Evolutionary conservation across 2,888 invertebrate species (phyloP).

Genomic region (Pheosia gnoma): DNA sequence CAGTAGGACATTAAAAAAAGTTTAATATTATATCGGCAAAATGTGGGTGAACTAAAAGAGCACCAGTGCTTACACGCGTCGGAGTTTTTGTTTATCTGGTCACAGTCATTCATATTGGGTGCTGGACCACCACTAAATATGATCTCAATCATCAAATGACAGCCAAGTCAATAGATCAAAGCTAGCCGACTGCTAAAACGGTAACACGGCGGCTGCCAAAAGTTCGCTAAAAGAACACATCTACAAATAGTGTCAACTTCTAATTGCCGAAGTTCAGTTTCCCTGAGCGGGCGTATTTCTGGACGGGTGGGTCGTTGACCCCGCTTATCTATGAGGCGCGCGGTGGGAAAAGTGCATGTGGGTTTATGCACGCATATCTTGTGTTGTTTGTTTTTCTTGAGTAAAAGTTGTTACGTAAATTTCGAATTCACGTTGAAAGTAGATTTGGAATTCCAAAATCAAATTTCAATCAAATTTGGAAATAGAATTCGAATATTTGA

Average conservation of each 20-base stretch:
- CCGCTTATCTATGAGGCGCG: constrained; percentile 5
- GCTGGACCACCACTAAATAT: not conserved
- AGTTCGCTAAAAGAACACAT: constrained; percentile 57
- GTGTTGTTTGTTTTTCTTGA: not conserved
- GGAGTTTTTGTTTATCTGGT: too few species aligned
- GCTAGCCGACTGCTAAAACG: constrained; percentile 33
- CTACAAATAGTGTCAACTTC: constrained; percentile 54
- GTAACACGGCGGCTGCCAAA: constrained; percentile 57
- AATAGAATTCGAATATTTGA: too few species aligned
- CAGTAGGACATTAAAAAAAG: too few species aligned
- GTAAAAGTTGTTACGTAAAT: not conserved
- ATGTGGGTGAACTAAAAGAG: too few species aligned
- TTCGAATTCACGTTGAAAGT: not conserved
- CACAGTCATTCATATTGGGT: not conserved
- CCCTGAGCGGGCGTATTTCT: constrained; percentile 32
- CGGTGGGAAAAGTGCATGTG: not conserved
- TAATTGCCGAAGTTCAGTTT: constrained; percentile 45
- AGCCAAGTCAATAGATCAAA: constrained; percentile 30
- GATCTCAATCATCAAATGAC: not conserved
- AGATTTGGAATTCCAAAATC: too few species aligned
- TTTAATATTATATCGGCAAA: too few species aligned
- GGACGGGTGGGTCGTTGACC: constrained; percentile 48
- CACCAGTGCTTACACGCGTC: too few species aligned
- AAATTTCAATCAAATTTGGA: too few species aligned
- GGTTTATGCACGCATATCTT: not conserved